phyloP scores from a whole-genome alignment of 2,113 vertebrate species.

The Labeo rohita region DNA sequence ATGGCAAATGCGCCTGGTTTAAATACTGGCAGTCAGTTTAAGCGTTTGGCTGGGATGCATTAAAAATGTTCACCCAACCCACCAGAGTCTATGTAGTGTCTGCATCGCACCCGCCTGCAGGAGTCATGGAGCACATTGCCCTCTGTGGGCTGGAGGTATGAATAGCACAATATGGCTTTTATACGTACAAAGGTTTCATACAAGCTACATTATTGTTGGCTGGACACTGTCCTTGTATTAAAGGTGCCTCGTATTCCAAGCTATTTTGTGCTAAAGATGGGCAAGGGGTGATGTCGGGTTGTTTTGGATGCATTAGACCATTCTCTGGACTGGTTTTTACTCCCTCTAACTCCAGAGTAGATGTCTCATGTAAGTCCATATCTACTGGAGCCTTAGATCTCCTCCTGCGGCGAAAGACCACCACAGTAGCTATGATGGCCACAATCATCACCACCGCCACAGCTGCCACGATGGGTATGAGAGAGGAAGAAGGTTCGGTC shows the following conservation, averaged over 20 bases:
- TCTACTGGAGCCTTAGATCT: conserved; percentile 70
- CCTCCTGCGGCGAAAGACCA: conserved; percentile 70
- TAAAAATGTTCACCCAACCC: conserved; percentile 38
- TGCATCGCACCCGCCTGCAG: conserved; percentile 47
- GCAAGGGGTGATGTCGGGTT: conserved; percentile 66
- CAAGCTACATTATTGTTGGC: conserved; percentile 82
- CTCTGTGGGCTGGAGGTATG: conserved; percentile 39
- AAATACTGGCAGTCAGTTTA: conserved; percentile 58
- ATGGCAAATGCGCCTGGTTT: conserved; percentile 71
- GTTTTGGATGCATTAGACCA: conserved; percentile 75
- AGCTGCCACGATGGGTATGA: conserved; percentile 80
- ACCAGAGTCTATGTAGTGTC: conserved; percentile 8
- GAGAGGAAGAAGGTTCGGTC: conserved; percentile 78
- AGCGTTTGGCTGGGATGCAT: conserved; percentile 44
- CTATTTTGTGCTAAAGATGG: conserved; percentile 70
- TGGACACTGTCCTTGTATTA: conserved; percentile 84
- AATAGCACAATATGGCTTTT: conserved; percentile 56
- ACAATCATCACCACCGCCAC: conserved; percentile 67
- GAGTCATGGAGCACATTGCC: conserved; percentile 35
- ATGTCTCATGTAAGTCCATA: conserved; percentile 71
- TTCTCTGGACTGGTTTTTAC: conserved; percentile 85
- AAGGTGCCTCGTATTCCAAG: conserved; percentile 84
- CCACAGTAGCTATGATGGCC: conserved; percentile 69
- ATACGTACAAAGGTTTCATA: conserved; percentile 86
- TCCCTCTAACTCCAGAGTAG: conserved; percentile 89